phyloP scores from a whole-genome alignment of 2,113 vertebrate species.

The Phalacrocorax aristotelis region DNA sequence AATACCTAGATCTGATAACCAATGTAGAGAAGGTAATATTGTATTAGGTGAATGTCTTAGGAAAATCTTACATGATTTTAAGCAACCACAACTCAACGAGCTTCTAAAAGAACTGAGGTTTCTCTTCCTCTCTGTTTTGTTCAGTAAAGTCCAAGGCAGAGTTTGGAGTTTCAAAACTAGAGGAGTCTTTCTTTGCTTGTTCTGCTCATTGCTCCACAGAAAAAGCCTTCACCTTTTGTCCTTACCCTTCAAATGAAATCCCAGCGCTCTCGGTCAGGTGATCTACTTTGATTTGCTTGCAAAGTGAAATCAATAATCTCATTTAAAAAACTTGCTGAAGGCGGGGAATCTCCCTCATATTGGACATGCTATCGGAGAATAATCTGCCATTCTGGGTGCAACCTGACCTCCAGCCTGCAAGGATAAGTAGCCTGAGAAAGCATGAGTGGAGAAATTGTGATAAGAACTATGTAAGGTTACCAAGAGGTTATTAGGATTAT shows the following conservation, averaged over 20 bases:
- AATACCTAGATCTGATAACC: neutral
- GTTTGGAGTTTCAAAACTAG: neutral
- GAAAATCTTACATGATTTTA: neutral
- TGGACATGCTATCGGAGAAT: slow-evolving; percentile 21
- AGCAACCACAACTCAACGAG: neutral
- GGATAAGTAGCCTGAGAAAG: slow-evolving; percentile 25
- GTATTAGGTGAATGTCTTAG: neutral
- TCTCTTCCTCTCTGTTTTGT: neutral
- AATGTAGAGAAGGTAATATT: neutral
- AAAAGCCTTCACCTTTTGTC: slow-evolving; percentile 44
- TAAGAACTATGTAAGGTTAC: neutral
- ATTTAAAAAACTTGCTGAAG: slow-evolving; percentile 60
- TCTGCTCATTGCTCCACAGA: neutral
- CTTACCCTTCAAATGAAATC: slow-evolving; percentile 15
- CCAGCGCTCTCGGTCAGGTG: neutral
- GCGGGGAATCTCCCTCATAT: slow-evolving; percentile 3
- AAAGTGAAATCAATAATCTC: slow-evolving; percentile 62
- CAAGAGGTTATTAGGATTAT: neutral
- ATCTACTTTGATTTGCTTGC: neutral
- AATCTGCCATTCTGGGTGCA: slow-evolving; percentile 33
- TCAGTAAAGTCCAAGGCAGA: neutral
- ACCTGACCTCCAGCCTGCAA: slow-evolving; percentile 47
- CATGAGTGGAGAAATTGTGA: neutral
- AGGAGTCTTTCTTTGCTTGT: neutral
- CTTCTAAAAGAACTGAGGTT: neutral